Base-by-base conservation (phyloP, 2,888 invertebrate species). In the Aleiodes alternator region DNA sequence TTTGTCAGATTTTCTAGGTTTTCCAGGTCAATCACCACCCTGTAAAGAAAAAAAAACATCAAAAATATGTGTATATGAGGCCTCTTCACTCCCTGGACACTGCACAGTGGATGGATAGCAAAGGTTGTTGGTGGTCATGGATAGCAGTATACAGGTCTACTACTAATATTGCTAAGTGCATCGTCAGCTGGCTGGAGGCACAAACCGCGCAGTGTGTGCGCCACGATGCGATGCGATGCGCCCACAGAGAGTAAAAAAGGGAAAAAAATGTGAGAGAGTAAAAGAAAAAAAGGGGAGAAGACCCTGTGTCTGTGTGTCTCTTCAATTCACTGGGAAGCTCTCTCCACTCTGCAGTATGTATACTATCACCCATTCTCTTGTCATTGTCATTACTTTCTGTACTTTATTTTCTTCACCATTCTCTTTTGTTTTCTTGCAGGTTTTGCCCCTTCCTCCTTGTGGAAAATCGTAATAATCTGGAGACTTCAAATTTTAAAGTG, bases 91-190 rank as follows among this genome's bases (percentile, higher is more conserved):
- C 71, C 59, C 31, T 53, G 72, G 61, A 16, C 14, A 57, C 68
- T 38, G 7, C 66, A 66, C 53, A 61, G 70, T 61, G 57, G 66
- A 74, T 75, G 7, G 34, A 5, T 57, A 31, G 64, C 69, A 71
- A 61, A 68, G 57, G 74, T 72, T 59, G 75, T 48, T 34, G 66
- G 38, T 57, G 68, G 79, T 84, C 75, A 76, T 72, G 72, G 72
- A 73, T 72, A 71, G 75, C 72, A 77, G 77, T 76, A 77, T 83
- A 59, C 82, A 81, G 83, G 83, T 80, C 80, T 87, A 23, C 85
- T 88, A 86, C 86, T 88, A 88, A 88, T 88, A 88, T 87, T 85
- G 85, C 87, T 88, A 88, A 88, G 88, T 88, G 88, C 88, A 88
- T 87, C 86, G 87, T 87, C 87, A 87, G 85, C 81, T 82, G 85